Conservation (phyloP, 2,888 invertebrate genomes). For the Rugalucina vietnamica region DNA sequence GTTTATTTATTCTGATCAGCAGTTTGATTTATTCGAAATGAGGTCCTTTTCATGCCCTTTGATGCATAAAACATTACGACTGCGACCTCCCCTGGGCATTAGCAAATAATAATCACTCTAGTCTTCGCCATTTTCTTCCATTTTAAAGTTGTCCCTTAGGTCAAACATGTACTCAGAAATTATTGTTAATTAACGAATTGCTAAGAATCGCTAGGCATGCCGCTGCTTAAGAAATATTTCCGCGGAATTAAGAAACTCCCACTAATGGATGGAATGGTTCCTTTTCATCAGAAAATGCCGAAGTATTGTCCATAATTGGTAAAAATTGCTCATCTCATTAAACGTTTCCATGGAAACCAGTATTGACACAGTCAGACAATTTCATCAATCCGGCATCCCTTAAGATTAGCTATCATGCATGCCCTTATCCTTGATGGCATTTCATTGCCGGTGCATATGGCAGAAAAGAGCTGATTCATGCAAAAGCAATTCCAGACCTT, state of each 20-base stretch:
- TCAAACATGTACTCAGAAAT: constrained; percentile 2
- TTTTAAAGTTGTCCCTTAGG: not conserved
- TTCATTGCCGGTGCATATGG: not conserved
- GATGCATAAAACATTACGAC: constrained; percentile 11
- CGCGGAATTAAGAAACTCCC: not conserved
- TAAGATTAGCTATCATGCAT: not conserved
- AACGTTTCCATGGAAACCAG: not conserved
- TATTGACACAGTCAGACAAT: constrained; percentile 6
- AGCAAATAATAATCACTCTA: constrained; percentile 12
- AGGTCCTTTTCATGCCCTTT: not conserved
- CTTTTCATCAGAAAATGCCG: not conserved
- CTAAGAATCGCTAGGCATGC: not conserved
- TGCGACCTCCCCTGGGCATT: not conserved
- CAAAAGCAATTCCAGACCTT: constrained; percentile 4
- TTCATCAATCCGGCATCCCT: not conserved
- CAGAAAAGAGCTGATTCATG: constrained; percentile 12
- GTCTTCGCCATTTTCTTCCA: not conserved
- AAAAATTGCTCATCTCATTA: constrained; percentile 9
- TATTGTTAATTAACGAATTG: constrained; percentile 6
- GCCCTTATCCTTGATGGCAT: not conserved
- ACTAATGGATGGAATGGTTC: not conserved
- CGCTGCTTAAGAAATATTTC: not conserved
- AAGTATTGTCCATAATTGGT: not conserved
- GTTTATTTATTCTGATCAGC: not conserved
- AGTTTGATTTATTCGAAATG: constrained; percentile 4